Evolutionary conservation across 2,113 vertebrate species (phyloP).

Genomic region (Willisornis vidua): DNA sequence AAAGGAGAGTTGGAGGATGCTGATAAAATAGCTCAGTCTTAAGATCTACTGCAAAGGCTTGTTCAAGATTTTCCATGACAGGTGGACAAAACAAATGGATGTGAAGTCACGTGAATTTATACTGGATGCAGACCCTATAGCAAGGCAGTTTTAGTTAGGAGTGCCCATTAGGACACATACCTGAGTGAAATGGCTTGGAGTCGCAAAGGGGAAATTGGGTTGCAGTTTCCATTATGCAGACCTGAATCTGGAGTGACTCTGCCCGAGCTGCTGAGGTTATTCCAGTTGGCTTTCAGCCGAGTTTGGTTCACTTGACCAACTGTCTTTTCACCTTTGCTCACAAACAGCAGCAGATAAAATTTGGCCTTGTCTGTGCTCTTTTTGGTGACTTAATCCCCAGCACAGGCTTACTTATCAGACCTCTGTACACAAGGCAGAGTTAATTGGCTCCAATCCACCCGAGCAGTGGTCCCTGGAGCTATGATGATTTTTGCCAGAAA

Average conservation of each 20-base stretch:
- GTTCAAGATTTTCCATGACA: not conserved
- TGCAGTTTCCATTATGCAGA: not conserved
- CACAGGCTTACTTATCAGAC: not conserved
- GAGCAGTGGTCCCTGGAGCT: slow-evolving; percentile 8
- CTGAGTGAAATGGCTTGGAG: not conserved
- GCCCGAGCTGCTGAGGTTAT: not conserved
- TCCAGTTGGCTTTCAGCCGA: not conserved
- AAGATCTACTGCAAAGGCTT: not conserved
- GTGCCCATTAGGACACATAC: not conserved
- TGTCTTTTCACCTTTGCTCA: slow-evolving; percentile 28
- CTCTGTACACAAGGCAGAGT: slow-evolving; percentile 28
- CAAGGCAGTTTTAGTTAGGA: not conserved
- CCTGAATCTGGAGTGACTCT: not conserved
- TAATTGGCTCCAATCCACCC: slow-evolving; percentile 31
- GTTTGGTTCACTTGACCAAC: not conserved
- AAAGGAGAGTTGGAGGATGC: not conserved
- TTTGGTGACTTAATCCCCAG: slow-evolving; percentile 50
- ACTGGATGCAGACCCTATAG: not conserved
- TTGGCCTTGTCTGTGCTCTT: slow-evolving; percentile 35
- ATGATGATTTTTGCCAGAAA: slow-evolving; percentile 36
- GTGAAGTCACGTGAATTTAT: not conserved
- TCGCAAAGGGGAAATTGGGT: not conserved
- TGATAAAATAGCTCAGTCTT: not conserved
- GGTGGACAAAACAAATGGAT: not conserved
- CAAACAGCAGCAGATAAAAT: slow-evolving; percentile 63